Evolutionary conservation across 2,797 vertebrate species (phyloP).

Genomic region (Acrossocheilus wenchowensis): DNA sequence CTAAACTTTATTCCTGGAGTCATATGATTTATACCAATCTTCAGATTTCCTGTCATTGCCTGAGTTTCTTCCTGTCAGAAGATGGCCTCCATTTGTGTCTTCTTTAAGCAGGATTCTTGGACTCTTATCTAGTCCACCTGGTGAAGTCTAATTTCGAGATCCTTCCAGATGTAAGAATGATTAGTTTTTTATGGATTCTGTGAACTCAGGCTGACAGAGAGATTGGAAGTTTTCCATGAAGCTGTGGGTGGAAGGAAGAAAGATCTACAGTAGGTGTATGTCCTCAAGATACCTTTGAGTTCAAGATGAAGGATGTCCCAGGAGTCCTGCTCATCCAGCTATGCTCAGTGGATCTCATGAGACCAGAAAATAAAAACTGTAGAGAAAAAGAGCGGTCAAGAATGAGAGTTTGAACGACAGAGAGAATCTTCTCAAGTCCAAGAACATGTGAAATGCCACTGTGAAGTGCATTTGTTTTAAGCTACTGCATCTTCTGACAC

Average conservation of each 20-base stretch:
- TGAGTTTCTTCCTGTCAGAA: constrained; percentile 15
- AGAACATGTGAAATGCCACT: not conserved
- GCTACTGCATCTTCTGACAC: not conserved
- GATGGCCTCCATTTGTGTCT: constrained; percentile 18
- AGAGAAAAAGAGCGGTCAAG: not conserved
- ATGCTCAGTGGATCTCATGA: not conserved
- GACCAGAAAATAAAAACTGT: not conserved
- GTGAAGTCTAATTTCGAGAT: constrained; percentile 27
- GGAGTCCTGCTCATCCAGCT: not conserved
- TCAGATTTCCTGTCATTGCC: constrained; percentile 1
- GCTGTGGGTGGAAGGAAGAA: constrained; percentile 22
- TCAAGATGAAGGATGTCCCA: constrained; percentile 9
- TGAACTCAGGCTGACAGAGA: constrained; percentile 28
- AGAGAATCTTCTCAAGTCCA: not conserved
- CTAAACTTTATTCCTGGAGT: constrained; percentile 9
- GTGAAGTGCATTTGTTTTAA: not conserved
- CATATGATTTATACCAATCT: not conserved
- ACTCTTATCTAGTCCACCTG: not conserved
- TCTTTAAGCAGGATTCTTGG: not conserved
- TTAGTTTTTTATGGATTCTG: constrained; percentile 44
- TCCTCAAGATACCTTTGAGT: constrained; percentile 11
- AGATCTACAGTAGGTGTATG: constrained; percentile 2
- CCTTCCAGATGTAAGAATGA: constrained; percentile 39
- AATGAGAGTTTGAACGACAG: constrained; percentile 41
- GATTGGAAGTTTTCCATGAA: constrained; percentile 30